Evolutionary conservation across 1,140 invertebrate species (phyloP).

Genomic region (Thalassaphorura encarpata): DNA sequence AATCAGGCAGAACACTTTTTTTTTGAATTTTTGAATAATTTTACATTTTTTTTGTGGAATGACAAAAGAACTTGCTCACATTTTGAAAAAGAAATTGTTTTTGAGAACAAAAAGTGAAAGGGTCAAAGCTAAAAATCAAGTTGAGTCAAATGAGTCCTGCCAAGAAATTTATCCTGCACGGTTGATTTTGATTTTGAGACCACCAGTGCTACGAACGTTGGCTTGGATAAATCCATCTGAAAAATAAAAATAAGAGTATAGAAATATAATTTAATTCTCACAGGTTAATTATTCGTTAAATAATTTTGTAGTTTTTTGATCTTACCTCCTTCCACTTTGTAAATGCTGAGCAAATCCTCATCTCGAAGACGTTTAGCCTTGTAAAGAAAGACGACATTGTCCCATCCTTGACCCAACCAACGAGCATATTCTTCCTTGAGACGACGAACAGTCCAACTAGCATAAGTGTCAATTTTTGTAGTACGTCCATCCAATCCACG

Average conservation of each 20-base stretch:
- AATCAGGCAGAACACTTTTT: too few species aligned
- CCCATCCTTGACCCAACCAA: background rate
- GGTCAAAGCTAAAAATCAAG: too few species aligned
- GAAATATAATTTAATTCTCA: too few species aligned
- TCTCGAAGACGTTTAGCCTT: background rate
- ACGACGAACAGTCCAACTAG: background rate
- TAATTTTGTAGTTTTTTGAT: too few species aligned
- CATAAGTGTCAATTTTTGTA: background rate
- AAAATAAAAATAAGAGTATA: background rate
- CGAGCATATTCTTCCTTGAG: background rate
- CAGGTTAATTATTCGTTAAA: too few species aligned
- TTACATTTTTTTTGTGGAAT: too few species aligned
- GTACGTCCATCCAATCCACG: background rate
- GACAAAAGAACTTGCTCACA: too few species aligned
- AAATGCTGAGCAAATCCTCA: background rate
- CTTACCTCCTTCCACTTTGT: background rate
- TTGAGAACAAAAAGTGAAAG: too few species aligned
- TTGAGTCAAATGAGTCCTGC: too few species aligned
- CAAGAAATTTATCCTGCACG: too few species aligned
- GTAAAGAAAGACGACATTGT: background rate
- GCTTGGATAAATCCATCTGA: background rate
- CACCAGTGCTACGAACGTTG: background rate
- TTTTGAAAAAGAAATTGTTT: too few species aligned
- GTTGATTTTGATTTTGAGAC: background rate
- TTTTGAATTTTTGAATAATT: too few species aligned